Conservation (phyloP, 2,797 vertebrate species). For the Typhlichthys eigenmanni region DNA sequence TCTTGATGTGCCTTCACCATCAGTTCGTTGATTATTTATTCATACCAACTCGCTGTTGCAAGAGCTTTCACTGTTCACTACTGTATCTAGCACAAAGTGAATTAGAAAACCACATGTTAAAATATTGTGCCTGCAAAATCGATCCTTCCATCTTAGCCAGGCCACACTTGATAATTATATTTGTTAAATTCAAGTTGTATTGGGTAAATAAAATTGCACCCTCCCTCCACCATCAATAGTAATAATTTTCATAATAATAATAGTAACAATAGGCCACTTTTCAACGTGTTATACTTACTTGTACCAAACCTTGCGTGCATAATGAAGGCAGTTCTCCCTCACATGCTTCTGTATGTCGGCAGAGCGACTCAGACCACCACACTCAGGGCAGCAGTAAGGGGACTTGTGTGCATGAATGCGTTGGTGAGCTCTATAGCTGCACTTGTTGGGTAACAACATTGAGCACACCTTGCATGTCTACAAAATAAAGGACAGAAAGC, state of each 20-base stretch:
- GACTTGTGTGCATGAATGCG: conserved; percentile 93
- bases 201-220: too few relatives aligned
- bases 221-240: too few relatives aligned
- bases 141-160: too few relatives aligned
- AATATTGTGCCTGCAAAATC: too few relatives aligned
- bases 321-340: conserved; percentile 96
- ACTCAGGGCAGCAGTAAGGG: conserved; percentile 95
- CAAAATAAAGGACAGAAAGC: conserved; percentile 7
- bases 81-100: too few relatives aligned
- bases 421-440: conserved; percentile 92
- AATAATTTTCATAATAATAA: neutral
- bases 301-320: conserved; percentile 92
- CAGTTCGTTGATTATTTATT: too few relatives aligned
- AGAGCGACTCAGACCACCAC: conserved; percentile 87
- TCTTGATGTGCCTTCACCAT: too few relatives aligned
- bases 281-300: conserved; percentile 79
- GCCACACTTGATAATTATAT: too few relatives aligned
- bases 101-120: too few relatives aligned
- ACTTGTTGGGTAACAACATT: conserved; percentile 96
- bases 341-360: conserved; percentile 95
- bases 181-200: too few relatives aligned
- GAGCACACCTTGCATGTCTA: conserved; percentile 92
- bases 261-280: neutral
- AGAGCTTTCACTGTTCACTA: too few relatives aligned
- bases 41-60: too few relatives aligned